Evolutionary conservation across 2,797 vertebrate species (phyloP), one percentile per base, ranked within the genome.

Genomic region (Karalla daura): DNA sequence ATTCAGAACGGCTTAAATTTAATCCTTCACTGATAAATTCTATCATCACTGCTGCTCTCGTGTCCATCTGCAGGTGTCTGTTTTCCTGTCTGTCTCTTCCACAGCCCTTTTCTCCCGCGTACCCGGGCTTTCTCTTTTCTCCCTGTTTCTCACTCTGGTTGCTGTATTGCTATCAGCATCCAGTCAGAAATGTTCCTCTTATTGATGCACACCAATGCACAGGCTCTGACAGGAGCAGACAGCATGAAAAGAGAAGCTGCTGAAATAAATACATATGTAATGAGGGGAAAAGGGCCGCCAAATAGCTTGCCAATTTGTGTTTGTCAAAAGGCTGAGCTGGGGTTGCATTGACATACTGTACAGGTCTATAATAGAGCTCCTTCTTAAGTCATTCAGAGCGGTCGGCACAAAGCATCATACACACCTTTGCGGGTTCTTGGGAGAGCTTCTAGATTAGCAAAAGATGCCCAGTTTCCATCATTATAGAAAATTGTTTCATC

Each of bases 231-330:
- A 79, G 85, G 81, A 76, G 79, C 84, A 90, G 88, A 75, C 84
- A 75, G 79, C 81, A 86, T 86, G 84, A 90, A 86, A 87, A 78
- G 84, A 88, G 80, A 84, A 88, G 81, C 82, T 76, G 74, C 80
- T 85, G 84, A 91, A 91, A 88, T 87, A 88, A 89, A 90, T 87
- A 90, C 82, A 86, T 89, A 89, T 80, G 86, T 85, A 88, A 89
- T 89, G 84, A 86, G 70, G 84, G 63, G 32, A 78, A 80, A 80
- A 63, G 70, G 52, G 51, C 63, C 24, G 30, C 84, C 80, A 85
- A 89, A 90, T 87, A 81, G 84, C 67, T 88, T 79, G 84, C 75
- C 85, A 89, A 86, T 91, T 85, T 90, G 83, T 70, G 81, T 88
- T 89, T 88, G 89, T 88, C 84, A 90, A 78, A n/a, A 81, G 75